Base-by-base conservation (phyloP, 2,888 invertebrate genomes). In the Ellobium chinense region DNA sequence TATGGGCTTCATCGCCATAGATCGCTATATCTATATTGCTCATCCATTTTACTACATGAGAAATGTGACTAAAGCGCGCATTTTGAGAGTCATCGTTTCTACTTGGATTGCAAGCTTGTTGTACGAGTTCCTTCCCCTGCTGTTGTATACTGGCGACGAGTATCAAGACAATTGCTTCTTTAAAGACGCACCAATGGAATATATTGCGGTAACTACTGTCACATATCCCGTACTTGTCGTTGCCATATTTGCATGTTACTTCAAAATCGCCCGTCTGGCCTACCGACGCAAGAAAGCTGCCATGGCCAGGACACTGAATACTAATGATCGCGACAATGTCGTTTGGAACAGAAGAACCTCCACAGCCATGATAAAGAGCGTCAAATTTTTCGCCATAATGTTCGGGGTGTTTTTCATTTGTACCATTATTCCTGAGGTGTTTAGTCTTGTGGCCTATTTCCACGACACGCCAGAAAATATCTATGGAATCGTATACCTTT, bases 1-100 rank as follows among this genome's bases (percentile, higher is more conserved):
- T 37, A 66, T 66, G 66, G 66, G 18, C n/a, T 3, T 66, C 3
- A 66, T 66, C 21, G 66, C 66, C 1, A 37, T 66, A 21, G 66
- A 66, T n/a, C 66, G 66, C 4, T 66, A 66, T 21, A 66, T 66
- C 5, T 36, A 34, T 9, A 66, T 66, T 9, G n/a, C n/a, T 2
- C 37, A 66, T 66, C 66, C 66, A 4, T 66, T 66, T 66, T 66
- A 66, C 37, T 66, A 66, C 37, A n/a, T 37, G 18, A 37, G 5
- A 1, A 37, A 66, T 4, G 37, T 66, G 37, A 66, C 66, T 14
- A 36, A 66, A 24, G 4, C n/a, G 14, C 66, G 37, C n/a, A 66
- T 21, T n/a, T 66, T 37, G 5, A 66, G 9, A n/a, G 24, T 36
- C 21, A 12, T 66, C 3, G 12, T 37, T 5, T 18, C 36, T n/a